Base-by-base conservation (phyloP, 2,888 invertebrate genomes). In the Ornithoptera alexandrae region DNA sequence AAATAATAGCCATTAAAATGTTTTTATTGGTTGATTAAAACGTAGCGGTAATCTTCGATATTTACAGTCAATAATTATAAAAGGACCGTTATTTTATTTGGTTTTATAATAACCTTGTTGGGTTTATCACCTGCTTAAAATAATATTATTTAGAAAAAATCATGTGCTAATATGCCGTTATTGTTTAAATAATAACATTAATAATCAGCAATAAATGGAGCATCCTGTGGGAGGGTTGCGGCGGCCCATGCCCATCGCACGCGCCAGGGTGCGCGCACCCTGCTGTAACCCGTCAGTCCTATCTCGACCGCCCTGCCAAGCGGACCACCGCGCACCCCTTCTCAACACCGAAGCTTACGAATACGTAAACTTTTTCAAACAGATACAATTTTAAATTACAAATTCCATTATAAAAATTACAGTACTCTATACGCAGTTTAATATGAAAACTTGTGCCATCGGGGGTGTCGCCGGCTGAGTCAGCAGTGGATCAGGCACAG, bases 281-380 rank as follows among this genome's bases (percentile, higher is more conserved):
- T 81, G 81, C 74, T 61, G 62, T 74, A 74, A 72, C 74, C 80
- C 77, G 80, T 74, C 91, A 92, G 92, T 92, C 87, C 86, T 83
- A 81, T 84, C 81, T 84, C 84, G 81, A 84, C 87, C 87, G 88
- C 88, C 84, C 84, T 77, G 75, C 77, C 70, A 86, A 83, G 88
- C 90, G 90, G 89, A 88, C 87, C 72, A 74, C 81, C 88, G 90
- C 87, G 88, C 90, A 88, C 89, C 91, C 90, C 88, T 81, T 81
- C 72, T 74, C 71, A 78, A 74, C 75, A 71, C 65, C 72, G 61
- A 71, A 65, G 57, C 36, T 58, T 57, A 67, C 72, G 69, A 71
- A 68, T 70, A 73, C 73, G 67, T 73, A 75, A 75, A 78, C 76
- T 79, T 76, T 72, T 72, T 68, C 42, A 75, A 71, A 70, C 70